Evolutionary conservation across 2,888 invertebrate species (phyloP).

Genomic region (Noctua janthe): DNA sequence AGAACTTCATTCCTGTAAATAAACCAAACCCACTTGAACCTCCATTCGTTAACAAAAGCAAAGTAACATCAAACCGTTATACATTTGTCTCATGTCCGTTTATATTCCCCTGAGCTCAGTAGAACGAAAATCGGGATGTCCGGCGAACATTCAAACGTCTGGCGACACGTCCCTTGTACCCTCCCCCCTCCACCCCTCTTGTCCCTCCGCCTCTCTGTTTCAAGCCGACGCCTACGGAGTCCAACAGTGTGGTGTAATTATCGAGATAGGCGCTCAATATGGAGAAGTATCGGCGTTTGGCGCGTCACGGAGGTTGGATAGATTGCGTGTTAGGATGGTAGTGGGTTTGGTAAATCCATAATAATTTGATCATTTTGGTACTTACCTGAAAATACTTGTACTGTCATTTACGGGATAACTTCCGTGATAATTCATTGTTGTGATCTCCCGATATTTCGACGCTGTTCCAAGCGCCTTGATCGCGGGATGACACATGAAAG

Average conservation of each 20-base stretch:
- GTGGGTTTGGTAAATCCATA: not conserved
- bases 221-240: slow-evolving; percentile 58
- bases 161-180: slow-evolving; percentile 43
- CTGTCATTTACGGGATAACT: too few species aligned
- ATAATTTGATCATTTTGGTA: not conserved
- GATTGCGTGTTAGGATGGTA: not conserved
- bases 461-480: too few species aligned
- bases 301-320: not conserved
- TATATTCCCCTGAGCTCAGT: slow-evolving; percentile 40
- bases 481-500: too few species aligned
- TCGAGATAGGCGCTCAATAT: slow-evolving; percentile 62
- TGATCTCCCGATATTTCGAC: too few species aligned
- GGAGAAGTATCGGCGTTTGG: slow-evolving; percentile 47
- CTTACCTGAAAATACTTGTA: too few species aligned
- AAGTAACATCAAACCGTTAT: slow-evolving; percentile 29
- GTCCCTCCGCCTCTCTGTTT: slow-evolving; percentile 34
- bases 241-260: slow-evolving; percentile 66
- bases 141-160: slow-evolving; percentile 47
- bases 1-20: not conserved
- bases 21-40: not conserved
- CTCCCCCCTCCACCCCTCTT: not conserved
- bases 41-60: slow-evolving; percentile 15
- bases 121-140: slow-evolving; percentile 48
- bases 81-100: slow-evolving; percentile 43
- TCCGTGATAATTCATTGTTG: too few species aligned